Evolutionary conservation across 2,113 vertebrate genomes (phyloP).

Genomic region (Heloderma charlesbogerti): DNA sequence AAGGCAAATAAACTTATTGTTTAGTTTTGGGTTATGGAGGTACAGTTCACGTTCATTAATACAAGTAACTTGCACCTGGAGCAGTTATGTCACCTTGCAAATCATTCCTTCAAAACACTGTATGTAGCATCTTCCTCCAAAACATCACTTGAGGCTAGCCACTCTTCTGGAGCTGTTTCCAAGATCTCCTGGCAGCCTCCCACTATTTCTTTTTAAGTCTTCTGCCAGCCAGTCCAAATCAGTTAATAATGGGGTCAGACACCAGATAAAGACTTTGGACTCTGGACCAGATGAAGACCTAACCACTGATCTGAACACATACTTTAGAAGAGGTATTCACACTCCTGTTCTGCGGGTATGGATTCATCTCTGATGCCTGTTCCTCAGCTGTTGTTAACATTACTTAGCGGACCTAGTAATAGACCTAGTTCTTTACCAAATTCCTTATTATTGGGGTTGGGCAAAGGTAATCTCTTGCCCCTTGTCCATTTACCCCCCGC

Average conservation of each 20-base stretch:
- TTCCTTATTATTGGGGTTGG: neutral
- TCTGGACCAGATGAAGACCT: neutral
- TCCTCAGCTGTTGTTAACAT: neutral
- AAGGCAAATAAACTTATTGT: neutral
- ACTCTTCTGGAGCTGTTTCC: neutral
- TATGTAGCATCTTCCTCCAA: neutral
- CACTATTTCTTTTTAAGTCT: neutral
- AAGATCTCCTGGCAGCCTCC: neutral
- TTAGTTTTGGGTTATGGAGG: neutral
- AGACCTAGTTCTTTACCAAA: too few relatives aligned
- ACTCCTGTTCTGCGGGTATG: neutral
- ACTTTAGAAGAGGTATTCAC: neutral
- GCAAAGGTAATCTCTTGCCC: neutral
- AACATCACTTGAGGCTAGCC: neutral
- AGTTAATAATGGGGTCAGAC: neutral
- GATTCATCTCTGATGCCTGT: neutral
- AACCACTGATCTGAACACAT: neutral
- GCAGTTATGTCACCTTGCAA: neutral
- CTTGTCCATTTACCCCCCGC: neutral
- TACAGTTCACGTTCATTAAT: neutral
- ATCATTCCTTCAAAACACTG: neutral
- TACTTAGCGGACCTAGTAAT: neutral
- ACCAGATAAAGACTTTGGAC: neutral
- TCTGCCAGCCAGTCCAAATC: neutral
- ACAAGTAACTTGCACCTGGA: neutral